Percentiles rank a stretch among this genome's conserved stretches.
Conservation (phyloP, 2,888 invertebrate genomes). For the Drosophila diplacantha region DNA sequence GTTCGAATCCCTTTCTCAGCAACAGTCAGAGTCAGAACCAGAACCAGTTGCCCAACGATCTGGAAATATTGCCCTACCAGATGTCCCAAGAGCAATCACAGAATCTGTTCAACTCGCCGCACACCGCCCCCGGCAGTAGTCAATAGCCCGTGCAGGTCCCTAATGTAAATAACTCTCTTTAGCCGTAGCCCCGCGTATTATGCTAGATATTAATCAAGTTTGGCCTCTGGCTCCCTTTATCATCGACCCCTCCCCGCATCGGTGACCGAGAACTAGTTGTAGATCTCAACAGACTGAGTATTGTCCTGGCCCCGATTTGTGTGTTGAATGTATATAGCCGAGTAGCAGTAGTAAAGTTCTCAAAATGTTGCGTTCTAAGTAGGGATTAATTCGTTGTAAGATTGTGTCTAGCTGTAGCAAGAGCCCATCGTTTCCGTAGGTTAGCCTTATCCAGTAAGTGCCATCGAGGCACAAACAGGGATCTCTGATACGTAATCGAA, state of each 20-base stretch:
- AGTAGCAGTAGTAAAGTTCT: conserved; percentile 38
- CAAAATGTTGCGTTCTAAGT: conserved; percentile 33
- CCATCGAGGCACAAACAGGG: conserved; percentile 52
- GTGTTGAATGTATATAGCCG: conserved; percentile 6
- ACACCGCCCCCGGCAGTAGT: conserved; percentile 53
- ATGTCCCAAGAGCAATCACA: conserved; percentile 78
- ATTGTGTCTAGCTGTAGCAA: conserved; percentile 17
- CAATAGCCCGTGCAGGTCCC: conserved; percentile 46
- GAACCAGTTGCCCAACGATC: conserved; percentile 72
- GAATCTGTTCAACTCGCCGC: conserved; percentile 75
- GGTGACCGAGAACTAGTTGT: conserved; percentile 54
- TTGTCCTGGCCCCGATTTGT: conserved; percentile 32
- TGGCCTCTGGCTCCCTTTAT: conserved; percentile 37
- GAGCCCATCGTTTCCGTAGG: conserved; percentile 50
- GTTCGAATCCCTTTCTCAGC: conserved; percentile 63
- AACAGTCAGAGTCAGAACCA: conserved; percentile 54
- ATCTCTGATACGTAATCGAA: conserved; percentile 55
- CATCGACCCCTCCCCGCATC: conserved; percentile 15
- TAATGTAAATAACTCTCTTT: conserved; percentile 29
- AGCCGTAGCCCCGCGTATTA: conserved; percentile 16
- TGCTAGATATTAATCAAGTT: conserved; percentile 36
- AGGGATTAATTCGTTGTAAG: conserved; percentile 5
- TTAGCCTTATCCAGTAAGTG: conserved; percentile 61
- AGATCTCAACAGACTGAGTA: conserved; percentile 71
- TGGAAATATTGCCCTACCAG: conserved; percentile 78